A percentile compares a stretch with the other conserved stretches of the same genome.
phyloP scores from a whole-genome alignment of 2,113 vertebrate species.

The Ictidomys tridecemlineatus region DNA sequence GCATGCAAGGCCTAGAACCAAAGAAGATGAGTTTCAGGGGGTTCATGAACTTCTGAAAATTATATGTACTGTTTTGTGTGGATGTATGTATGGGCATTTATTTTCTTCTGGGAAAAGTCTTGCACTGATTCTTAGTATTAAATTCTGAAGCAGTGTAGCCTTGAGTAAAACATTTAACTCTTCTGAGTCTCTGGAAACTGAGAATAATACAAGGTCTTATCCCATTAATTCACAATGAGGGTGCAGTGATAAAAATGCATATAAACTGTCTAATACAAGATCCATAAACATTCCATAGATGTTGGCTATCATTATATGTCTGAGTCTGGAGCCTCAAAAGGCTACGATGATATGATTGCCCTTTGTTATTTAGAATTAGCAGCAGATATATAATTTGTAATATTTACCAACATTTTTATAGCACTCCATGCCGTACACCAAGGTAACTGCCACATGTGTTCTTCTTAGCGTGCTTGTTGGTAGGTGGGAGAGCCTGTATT shows the following conservation, averaged over 20 bases:
- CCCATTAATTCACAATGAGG: not conserved
- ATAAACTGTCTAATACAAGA: not conserved
- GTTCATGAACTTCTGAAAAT: not conserved
- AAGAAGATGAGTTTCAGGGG: not conserved
- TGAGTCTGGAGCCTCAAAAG: not conserved
- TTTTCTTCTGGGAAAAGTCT: not conserved
- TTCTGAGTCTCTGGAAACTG: conserved; percentile 16
- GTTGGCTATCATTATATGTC: not conserved
- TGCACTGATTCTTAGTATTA: not conserved
- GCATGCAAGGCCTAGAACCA: not conserved
- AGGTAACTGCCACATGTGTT: not conserved
- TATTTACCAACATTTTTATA: not conserved
- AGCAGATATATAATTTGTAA: not conserved
- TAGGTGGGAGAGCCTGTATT: fast-evolving
- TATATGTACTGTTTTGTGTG: no score
- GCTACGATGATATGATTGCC: not conserved
- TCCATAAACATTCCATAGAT: not conserved
- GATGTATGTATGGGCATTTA: not conserved
- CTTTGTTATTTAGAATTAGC: conserved; percentile 22
- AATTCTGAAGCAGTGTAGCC: not conserved
- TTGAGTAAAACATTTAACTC: not conserved
- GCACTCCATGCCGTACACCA: not conserved
- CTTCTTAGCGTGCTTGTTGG: not conserved
- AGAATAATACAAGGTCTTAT: not conserved
- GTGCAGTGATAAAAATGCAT: not conserved